phyloP scores from a whole-genome alignment of 2,797 vertebrate species.

The Acestrorhynchus altus region DNA sequence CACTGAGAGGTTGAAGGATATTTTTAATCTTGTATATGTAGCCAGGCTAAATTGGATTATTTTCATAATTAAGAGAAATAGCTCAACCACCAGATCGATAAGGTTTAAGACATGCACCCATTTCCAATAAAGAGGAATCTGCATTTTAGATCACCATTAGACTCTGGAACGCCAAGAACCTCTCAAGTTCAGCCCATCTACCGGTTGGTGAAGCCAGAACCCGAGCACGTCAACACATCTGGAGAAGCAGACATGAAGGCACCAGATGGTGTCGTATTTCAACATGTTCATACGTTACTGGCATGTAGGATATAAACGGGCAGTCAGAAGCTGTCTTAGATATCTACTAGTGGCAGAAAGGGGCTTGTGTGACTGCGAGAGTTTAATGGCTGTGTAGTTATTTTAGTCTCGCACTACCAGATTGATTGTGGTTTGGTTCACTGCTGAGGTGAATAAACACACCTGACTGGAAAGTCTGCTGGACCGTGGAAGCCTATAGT shows the following conservation, averaged over 20 bases:
- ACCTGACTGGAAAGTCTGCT: not conserved
- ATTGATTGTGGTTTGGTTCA: not conserved
- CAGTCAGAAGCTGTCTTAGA: not conserved
- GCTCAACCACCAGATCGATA: slow-evolving; percentile 73
- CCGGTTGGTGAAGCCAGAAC: slow-evolving; percentile 60
- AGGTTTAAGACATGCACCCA: slow-evolving; percentile 68
- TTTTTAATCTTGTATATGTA: slow-evolving; percentile 76
- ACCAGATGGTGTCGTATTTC: not conserved
- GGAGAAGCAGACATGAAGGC: not conserved
- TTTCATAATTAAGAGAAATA: slow-evolving; percentile 78
- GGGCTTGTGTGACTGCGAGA: not conserved
- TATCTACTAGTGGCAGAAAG: not conserved
- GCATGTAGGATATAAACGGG: not conserved
- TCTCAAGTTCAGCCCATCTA: not conserved
- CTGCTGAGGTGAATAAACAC: slow-evolving; percentile 10
- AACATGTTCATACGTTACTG: not conserved
- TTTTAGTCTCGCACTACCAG: not conserved
- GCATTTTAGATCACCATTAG: slow-evolving; percentile 65
- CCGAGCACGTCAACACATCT: not conserved
- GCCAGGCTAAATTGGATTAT: slow-evolving; percentile 75
- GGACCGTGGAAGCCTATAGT: not conserved
- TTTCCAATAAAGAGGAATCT: slow-evolving; percentile 70
- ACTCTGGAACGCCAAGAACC: slow-evolving; percentile 9
- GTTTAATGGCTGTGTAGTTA: not conserved
- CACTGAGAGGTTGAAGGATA: slow-evolving; percentile 67